These are phyloP conservation scores for Hozukius guyotensis DNA, from an alignment of 2,797 vertebrate species.

Conservation along the genomic window DNA sequence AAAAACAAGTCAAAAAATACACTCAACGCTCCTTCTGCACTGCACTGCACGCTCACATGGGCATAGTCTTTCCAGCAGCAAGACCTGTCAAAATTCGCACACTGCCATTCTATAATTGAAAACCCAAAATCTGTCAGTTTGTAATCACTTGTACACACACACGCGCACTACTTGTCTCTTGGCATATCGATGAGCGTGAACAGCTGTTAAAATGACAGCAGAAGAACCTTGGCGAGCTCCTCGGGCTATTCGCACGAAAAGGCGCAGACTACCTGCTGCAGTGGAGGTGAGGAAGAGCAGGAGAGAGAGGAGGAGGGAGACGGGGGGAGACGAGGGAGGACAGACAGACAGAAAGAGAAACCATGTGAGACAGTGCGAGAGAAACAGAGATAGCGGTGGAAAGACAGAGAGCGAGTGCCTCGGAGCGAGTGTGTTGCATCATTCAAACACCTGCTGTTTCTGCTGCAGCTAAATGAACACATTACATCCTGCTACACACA, in stretches of 20 bases:
- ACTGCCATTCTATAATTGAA: conserved; percentile 48
- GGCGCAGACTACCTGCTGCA: conserved; percentile 57
- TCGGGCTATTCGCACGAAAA: conserved; percentile 28
- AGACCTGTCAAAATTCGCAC: conserved; percentile 31
- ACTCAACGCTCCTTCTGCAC: not conserved
- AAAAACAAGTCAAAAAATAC: conserved; percentile 14
- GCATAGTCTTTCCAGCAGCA: not conserved
- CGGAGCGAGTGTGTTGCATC: conserved; percentile 48
- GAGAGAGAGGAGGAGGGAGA: not conserved
- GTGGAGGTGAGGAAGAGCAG: not conserved
- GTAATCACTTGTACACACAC: conserved; percentile 42
- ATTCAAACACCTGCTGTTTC: conserved; percentile 58
- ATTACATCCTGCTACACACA: conserved; percentile 22
- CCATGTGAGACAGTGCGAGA: conserved; percentile 15
- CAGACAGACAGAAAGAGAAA: conserved; percentile 35
- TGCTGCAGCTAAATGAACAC: conserved; percentile 63
- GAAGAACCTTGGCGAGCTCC: conserved; percentile 52
- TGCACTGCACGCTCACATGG: conserved; percentile 2
- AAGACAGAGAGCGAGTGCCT: conserved; percentile 27
- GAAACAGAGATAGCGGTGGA: conserved; percentile 17
- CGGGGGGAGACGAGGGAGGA: not conserved
- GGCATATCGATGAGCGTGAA: conserved; percentile 51
- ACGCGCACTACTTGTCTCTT: conserved; percentile 21
- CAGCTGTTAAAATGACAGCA: conserved; percentile 62
- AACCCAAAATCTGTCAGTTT: conserved; percentile 37